These are phyloP conservation scores for Paramuricea clavata DNA, from an alignment of 92 coral and sea anemone species.

Conservation along the genomic window DNA sequence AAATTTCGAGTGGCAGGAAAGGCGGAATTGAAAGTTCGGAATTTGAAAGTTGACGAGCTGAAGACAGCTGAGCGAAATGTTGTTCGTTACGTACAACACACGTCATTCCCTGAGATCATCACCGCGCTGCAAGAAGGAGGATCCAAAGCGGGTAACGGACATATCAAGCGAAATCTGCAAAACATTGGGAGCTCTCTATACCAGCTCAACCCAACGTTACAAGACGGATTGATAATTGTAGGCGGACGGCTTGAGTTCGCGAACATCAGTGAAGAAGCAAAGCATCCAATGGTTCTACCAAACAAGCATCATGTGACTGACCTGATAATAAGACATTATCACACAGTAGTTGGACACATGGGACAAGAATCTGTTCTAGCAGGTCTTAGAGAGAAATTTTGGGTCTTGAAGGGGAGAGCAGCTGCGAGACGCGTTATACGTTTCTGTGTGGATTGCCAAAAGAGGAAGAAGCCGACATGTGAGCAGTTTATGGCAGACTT, in stretches of 20 bases:
- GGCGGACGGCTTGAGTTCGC: constrained; percentile 59
- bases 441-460: constrained; percentile 67
- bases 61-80: neutral
- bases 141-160: too few relatives aligned
- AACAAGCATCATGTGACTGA: constrained; percentile 50
- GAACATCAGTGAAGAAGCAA: neutral
- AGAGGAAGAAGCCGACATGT: constrained; percentile 45
- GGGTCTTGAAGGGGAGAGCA: constrained; percentile 70
- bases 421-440: constrained; percentile 59
- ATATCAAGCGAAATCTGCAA: neutral
- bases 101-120: neutral
- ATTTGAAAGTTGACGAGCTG: neutral
- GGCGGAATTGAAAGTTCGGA: neutral
- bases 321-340: constrained; percentile 42
- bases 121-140: neutral
- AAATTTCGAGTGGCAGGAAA: neutral
- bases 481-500: constrained; percentile 72
- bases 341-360: constrained; percentile 53
- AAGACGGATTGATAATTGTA: constrained; percentile 48
- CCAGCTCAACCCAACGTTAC: constrained; percentile 40
- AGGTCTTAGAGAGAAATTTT: constrained; percentile 46
- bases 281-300: constrained; percentile 61
- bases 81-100: neutral
- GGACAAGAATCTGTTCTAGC: constrained; percentile 63
- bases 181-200: neutral